Evolutionary conservation across 2,797 vertebrate genomes (phyloP).

Genomic region (Numenius phaeopus): DNA sequence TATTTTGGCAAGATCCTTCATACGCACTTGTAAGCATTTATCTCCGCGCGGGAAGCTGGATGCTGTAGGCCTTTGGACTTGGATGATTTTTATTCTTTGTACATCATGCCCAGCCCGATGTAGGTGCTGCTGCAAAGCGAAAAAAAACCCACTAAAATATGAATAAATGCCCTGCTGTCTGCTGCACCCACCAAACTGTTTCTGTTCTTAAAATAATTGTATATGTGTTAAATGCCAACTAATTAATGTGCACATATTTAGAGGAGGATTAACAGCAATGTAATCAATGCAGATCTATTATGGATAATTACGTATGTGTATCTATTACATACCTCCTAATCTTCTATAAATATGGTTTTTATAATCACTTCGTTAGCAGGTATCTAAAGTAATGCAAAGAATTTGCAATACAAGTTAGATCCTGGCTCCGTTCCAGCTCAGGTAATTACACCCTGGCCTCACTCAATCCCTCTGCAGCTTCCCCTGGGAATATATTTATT

Average conservation of each 20-base stretch:
- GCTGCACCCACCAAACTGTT: slow-evolving; percentile 37
- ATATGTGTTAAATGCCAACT: slow-evolving; percentile 30
- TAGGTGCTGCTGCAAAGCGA: neutral
- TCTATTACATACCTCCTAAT: slow-evolving; percentile 66
- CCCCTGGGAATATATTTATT: slow-evolving; percentile 28
- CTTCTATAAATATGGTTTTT: slow-evolving; percentile 74
- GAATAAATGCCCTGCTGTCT: neutral
- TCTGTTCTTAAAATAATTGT: slow-evolving; percentile 65
- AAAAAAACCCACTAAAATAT: neutral
- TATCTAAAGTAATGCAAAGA: slow-evolving; percentile 66
- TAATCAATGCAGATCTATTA: slow-evolving; percentile 72
- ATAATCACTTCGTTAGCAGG: slow-evolving; percentile 73
- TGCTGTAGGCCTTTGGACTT: neutral
- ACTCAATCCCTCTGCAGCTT: neutral
- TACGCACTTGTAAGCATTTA: neutral
- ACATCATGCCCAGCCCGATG: neutral
- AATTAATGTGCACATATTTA: slow-evolving; percentile 71
- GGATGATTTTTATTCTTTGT: neutral
- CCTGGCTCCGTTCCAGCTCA: slow-evolving; percentile 57
- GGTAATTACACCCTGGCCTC: slow-evolving; percentile 62
- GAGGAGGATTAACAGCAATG: slow-evolving; percentile 55
- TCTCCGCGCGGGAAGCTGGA: accelerated
- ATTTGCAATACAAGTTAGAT: slow-evolving; percentile 51
- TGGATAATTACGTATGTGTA: slow-evolving; percentile 66
- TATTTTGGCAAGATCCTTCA: slow-evolving; percentile 40